Evolutionary conservation across 2,888 invertebrate genomes (phyloP), one percentile per base, ranked within the genome.

Genomic region (Clivina fossor): DNA sequence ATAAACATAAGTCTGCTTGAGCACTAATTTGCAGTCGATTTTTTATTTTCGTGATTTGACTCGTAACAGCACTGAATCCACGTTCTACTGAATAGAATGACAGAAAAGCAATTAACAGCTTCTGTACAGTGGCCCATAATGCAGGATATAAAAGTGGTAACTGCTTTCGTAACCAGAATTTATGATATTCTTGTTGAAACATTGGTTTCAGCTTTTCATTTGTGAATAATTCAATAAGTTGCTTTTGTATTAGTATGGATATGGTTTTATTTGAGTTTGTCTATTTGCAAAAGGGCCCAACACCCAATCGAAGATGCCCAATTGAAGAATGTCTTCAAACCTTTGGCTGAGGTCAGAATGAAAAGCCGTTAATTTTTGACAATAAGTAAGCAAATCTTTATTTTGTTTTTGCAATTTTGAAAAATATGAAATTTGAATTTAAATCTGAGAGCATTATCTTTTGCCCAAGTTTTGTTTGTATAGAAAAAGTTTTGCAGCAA

Each of bases 401-500:
- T 51, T 51, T 43, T 24, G 30, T 15, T 57, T 57, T 40, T 50
- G 37, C 33, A 33, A 22, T 49, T 20, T 30, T 22, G 50, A 50
- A 33, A 50, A 26, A 50, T 56, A 50, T 49, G 56, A 41, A n/a
- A n/a, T n/a, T n/a, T n/a, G n/a, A n/a, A n/a, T n/a, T n/a, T n/a
- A n/a, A 44, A 58, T 57, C 28, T 55, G 54, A 46, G 43, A 32
- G 37, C 57, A 59, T 47, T 61, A 53, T 40, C 50, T 19, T 37
- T 59, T 53, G 38, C 47, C 58, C 32, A 61, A 37, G 59, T 60
- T 63, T 53, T 22, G 57, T 43, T 60, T 63, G 47, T 43, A 58
- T 32, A 61, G 41, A 15, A 55, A 40, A 43, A 61, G 59, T 49
- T 60, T 63, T 24, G 33, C 37, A 30, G 58, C 38, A 57, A 63